phyloP scores from a whole-genome alignment of 2,113 vertebrate genomes.

The Felis catus region F.catus_Fca126_mat1.0 CM031414.1:130284001-130284500 shows the following conservation, averaged over 20 bases:
- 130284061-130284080: no score
- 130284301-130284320: neutral
- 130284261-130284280: neutral
- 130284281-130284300: neutral
- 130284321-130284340: neutral
- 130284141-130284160: no score
- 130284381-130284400: neutral
- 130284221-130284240: neutral
- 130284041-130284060: no score
- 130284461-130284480: accelerated
- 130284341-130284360: neutral
- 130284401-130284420: neutral
- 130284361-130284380: neutral
- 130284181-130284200: neutral
- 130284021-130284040: no score
- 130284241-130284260: neutral
- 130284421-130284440: neutral
- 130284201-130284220: neutral
- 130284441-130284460: neutral
- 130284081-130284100: no score
- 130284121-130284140: no score
- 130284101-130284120: no score
- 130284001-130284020: no score
- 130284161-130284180: no score
- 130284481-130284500: neutral